Evolutionary conservation across 2,888 invertebrate genomes (phyloP), one percentile per base, ranked within the genome.

Genomic region (Globia sparganii): DNA sequence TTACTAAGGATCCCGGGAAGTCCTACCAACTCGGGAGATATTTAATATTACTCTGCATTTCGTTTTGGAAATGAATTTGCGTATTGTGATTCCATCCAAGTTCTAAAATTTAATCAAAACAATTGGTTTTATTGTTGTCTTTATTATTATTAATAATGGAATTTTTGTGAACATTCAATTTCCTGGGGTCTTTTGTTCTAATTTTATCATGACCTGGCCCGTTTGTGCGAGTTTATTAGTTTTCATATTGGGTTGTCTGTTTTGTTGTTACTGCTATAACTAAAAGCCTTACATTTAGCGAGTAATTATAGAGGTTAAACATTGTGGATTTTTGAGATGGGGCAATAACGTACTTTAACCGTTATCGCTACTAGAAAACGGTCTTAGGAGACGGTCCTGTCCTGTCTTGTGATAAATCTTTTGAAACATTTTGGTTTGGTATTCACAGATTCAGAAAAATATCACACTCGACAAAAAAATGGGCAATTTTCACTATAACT

Each of bases 31-130:
- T 49, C 65, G 64, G 64, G 58, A 74, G 87, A 80, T 88, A 87
- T 86, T 87, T 81, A 86, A 88, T 86, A 85, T 87, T 73, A 67
- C 71, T 88, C 71, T 78, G 83, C 83, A 87, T 88, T 88, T 87
- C 67, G 70, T 82, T 78, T 71, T 34, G 28, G 53, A 81, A 80
- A 85, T 84, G 69, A 83, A 87, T 82, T 83, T 68, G 71, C 72
- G 49, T 81, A 81, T 86, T 87, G 80, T 87, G 77, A 87, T 85
- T 69, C 76, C 82, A 77, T 79, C 28, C 67, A 78, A 85, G 76
- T 87, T 87, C 67, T 73, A 80, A 81, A 87, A 87, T 86, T 84
- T 86, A 88, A 88, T 88, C 80, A 81, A 79, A 84, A 78, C 77
- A 85, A 86, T 88, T 86, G 73, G 76, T 75, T 81, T 84, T 77